Evolutionary conservation across 2,888 invertebrate species (phyloP).

Genomic region (Tachina grossa): DNA sequence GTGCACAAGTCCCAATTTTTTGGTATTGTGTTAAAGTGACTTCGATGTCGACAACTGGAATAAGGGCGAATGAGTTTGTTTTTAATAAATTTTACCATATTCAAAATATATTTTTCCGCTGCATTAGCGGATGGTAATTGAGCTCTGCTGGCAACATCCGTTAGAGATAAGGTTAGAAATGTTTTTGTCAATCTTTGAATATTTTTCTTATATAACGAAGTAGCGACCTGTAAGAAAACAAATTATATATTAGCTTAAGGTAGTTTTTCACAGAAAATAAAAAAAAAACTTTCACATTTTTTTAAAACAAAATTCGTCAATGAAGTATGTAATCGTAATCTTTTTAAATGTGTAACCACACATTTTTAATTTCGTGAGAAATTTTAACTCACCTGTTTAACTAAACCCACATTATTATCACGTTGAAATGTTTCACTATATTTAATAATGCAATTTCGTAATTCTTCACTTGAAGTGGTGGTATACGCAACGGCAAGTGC

Average conservation of each 20-base stretch:
- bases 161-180: constrained; percentile 87
- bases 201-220: constrained; percentile 96
- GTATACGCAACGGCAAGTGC: constrained; percentile 93
- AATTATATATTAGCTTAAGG: background rate
- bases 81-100: constrained; percentile 90
- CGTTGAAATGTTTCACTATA: constrained; percentile 91
- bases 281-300: too few species aligned
- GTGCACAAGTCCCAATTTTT: too few species aligned
- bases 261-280: too few species aligned
- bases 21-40: too few species aligned
- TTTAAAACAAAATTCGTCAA: too few species aligned
- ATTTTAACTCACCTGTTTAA: constrained; percentile 86
- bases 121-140: constrained; percentile 92
- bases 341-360: background rate
- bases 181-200: constrained; percentile 96
- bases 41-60: too few species aligned
- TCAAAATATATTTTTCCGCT: constrained; percentile 96
- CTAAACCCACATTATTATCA: constrained; percentile 90
- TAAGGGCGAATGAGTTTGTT: background rate
- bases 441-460: constrained; percentile 88
- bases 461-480: constrained; percentile 88
- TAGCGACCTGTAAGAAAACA: constrained; percentile 87
- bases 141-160: constrained; percentile 91
- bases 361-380: background rate
- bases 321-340: too few species aligned